phyloP scores from a whole-genome alignment of 2,888 invertebrate species.

The Labia minor region DNA sequence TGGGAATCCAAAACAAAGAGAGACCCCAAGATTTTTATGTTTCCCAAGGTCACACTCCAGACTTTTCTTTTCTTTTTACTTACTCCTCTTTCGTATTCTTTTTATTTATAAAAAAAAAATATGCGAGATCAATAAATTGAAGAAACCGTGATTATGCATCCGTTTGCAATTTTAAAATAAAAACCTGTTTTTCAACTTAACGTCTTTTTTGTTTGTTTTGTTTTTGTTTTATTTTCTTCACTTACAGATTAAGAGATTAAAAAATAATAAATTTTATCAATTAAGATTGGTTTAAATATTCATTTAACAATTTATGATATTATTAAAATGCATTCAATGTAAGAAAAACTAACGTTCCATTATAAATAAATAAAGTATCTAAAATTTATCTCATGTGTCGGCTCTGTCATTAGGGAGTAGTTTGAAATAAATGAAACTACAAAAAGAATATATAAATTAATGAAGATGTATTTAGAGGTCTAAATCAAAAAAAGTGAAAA shows the following conservation, averaged over 20 bases:
- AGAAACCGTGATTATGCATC: slow-evolving; percentile 7
- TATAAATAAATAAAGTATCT: no score
- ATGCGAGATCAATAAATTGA: background rate
- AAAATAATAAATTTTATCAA: slow-evolving; percentile 13
- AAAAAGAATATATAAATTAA: no score
- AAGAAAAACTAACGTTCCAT: no score
- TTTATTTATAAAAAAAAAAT: background rate
- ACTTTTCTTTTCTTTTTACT: background rate
- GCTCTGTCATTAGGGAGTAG: no score
- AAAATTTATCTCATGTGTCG: no score
- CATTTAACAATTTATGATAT: no score
- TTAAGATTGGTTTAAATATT: background rate
- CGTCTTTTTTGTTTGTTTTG: background rate
- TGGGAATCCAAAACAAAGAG: no score
- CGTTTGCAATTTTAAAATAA: background rate
- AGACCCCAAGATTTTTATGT: background rate
- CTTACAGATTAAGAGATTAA: background rate
- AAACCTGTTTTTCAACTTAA: slow-evolving; percentile 1
- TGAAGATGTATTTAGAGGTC: no score
- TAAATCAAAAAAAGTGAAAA: no score
- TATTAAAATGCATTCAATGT: no score
- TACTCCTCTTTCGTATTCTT: background rate
- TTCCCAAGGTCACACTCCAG: background rate
- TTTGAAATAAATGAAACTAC: no score
- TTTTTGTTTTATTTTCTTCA: background rate